Evolutionary conservation across 2,797 vertebrate genomes (phyloP).

Genomic region (Pogoniulus pusillus): DNA sequence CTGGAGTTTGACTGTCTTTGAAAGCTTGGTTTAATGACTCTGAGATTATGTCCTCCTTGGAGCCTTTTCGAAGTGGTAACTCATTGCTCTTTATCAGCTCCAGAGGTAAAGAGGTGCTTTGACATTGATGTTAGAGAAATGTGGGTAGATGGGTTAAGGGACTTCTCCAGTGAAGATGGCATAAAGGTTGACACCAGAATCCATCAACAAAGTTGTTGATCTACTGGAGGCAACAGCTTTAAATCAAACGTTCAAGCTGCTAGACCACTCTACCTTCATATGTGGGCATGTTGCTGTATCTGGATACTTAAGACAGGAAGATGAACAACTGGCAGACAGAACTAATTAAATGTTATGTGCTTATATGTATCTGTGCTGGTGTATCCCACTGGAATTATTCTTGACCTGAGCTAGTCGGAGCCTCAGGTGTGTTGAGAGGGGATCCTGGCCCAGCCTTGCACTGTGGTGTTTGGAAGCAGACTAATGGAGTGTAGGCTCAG

Average conservation of each 20-base stretch:
- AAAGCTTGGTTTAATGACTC: neutral
- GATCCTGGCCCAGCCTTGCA: neutral
- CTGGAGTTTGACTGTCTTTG: neutral
- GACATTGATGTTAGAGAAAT: neutral
- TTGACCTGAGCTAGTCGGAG: neutral
- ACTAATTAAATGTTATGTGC: neutral
- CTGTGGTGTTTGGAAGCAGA: fast-evolving
- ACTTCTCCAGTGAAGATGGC: neutral
- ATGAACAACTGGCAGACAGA: neutral
- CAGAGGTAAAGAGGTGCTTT: neutral
- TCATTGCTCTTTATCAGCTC: constrained; percentile 1
- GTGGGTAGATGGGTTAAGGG: constrained; percentile 2
- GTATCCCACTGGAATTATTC: neutral
- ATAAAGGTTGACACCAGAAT: neutral
- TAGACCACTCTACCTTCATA: neutral
- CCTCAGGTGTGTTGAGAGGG: neutral
- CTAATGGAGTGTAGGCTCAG: neutral
- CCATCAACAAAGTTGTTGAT: neutral
- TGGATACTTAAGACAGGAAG: neutral
- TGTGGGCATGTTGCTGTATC: neutral
- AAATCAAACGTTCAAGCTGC: neutral
- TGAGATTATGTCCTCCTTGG: neutral
- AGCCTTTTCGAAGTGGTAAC: constrained; percentile 12
- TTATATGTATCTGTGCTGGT: neutral
- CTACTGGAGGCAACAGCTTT: neutral